Evolutionary conservation across 2,113 vertebrate species (phyloP), one percentile per base, ranked within the genome.

Genomic region (Campylorhamphus procurvoides): DNA sequence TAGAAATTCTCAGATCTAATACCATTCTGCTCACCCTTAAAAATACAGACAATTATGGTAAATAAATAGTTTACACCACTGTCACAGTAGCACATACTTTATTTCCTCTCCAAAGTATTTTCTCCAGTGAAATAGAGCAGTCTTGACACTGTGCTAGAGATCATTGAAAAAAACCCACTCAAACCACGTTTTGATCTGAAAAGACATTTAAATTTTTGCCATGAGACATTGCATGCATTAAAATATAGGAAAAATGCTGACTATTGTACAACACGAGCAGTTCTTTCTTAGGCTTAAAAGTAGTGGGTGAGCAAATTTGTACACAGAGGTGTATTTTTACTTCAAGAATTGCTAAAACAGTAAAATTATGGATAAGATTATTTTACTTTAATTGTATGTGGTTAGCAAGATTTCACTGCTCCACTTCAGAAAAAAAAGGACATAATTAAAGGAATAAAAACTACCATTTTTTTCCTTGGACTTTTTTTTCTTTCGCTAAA

Each of bases 171-270:
- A 35, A 0, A 2, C 1, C 6, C 18, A 39, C 29, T 64, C 18
- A 81, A 56, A 77, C n/a, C 62, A 39, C 23, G 6, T 33, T 67
- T 85, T 81, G 27, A 71, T 69, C 31, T 52, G 42, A 87, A 94
- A 50, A 60, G 6, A 9, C 29, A 56, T 50, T 76, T 80, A 56
- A 31, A 13, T 83, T 80, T 90, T 93, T 76, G 19, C 24, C 39
- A 49, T 52, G 28, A 33, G 17, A 68, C 74, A 84, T 81, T 88
- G 47, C 46, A 89, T 90, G n/a, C 50, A 89, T 79, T 87, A 96
- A 91, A 81, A 64, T 64, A 86, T 7, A 90, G 67, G 72, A 55
- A 95, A 87, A 95, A 86, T 94, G 50, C 83, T 92, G 72, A 85
- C 60, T 90, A 53, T 46, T 39, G 59, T 50, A 91, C 42, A 96